Conservation (phyloP, 2,113 vertebrate genomes). For the Podarcis raffonei region DNA sequence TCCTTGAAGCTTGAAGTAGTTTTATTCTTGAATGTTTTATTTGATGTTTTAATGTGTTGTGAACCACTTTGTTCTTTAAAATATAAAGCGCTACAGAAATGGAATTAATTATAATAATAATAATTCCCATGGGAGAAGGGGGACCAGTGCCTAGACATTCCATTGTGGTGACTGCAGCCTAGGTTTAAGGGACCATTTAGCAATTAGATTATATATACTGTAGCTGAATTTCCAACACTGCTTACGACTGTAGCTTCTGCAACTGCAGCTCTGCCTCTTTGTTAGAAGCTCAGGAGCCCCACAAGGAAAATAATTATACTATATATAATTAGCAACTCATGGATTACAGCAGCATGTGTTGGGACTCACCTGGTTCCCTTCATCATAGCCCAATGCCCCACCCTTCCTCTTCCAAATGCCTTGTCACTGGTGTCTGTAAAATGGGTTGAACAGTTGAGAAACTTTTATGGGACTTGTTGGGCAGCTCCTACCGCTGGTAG, state of each 20-base stretch:
- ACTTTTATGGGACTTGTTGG: neutral
- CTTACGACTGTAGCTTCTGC: too few relatives aligned
- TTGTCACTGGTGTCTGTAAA: neutral
- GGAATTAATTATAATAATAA: too few relatives aligned
- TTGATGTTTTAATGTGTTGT: too few relatives aligned
- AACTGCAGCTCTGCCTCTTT: neutral
- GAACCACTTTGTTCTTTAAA: too few relatives aligned
- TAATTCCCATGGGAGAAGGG: too few relatives aligned
- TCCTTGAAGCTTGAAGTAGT: neutral
- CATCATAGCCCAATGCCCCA: neutral
- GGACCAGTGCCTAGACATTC: too few relatives aligned
- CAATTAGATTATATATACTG: too few relatives aligned
- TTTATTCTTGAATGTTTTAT: neutral
- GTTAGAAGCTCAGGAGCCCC: neutral
- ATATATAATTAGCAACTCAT: neutral
- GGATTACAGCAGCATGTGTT: neutral
- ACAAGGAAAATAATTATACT: neutral
- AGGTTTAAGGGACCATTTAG: too few relatives aligned
- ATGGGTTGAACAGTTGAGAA: neutral
- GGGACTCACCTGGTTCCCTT: neutral
- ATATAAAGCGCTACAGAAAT: too few relatives aligned
- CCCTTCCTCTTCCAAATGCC: too few relatives aligned
- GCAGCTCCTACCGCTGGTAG: neutral
- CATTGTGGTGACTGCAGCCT: too few relatives aligned
- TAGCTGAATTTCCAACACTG: too few relatives aligned